Conservation (phyloP, 2,113 vertebrate species). For the Gavia stellata region DNA sequence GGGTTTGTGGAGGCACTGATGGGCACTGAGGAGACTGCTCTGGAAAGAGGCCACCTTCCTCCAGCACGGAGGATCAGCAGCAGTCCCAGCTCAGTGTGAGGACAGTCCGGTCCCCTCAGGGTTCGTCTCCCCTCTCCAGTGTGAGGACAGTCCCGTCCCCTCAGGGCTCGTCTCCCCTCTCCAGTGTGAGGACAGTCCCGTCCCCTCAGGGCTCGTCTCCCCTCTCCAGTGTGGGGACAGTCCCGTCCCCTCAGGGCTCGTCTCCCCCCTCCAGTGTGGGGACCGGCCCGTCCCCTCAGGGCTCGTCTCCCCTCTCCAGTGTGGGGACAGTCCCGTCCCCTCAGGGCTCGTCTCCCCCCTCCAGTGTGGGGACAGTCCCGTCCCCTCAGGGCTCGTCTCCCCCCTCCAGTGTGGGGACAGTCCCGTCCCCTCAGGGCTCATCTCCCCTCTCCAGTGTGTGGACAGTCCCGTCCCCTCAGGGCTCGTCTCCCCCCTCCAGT, state of each 20-base stretch:
- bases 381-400: too few relatives aligned
- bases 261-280: background rate
- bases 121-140: background rate
- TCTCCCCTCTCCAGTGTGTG: background rate
- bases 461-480: background rate
- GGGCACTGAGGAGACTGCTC: background rate
- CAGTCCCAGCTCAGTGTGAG: accelerated
- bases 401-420: background rate
- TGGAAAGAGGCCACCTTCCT: background rate
- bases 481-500: background rate
- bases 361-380: too few relatives aligned
- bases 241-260: too few relatives aligned
- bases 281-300: too few relatives aligned
- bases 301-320: background rate
- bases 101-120: background rate
- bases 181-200: background rate
- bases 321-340: too few relatives aligned
- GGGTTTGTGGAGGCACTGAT: background rate
- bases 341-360: too few relatives aligned
- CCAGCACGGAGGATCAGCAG: background rate
- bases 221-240: background rate
- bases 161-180: background rate
- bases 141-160: background rate
- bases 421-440: too few relatives aligned
- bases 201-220: too few relatives aligned